Evolutionary conservation across 2,113 vertebrate species (phyloP), one percentile per base, ranked within the genome.

Genomic region (Vireo altiloquus): DNA sequence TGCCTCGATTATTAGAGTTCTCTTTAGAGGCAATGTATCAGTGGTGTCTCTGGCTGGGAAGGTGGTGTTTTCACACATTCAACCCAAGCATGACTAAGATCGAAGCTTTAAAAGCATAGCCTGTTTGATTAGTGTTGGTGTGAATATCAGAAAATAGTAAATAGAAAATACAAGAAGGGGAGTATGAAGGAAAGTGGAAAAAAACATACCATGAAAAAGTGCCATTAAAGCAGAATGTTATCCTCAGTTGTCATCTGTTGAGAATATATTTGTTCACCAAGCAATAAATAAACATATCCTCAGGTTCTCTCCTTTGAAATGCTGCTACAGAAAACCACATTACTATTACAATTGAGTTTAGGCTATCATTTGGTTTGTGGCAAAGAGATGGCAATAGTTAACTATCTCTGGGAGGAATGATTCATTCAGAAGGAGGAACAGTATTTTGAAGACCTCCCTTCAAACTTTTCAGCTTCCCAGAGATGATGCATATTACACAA

Each of bases 181-280:
- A 93, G 56, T 91, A 92, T 56, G 76, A 95, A 92, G 86, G 23
- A 88, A 91, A 89, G 80, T 53, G 16, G 93, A 89, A 97, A 80
- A 96, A 96, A 78, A 7, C 54, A 81, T 53, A 54, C 57, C 63
- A 49, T 54, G 87, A 83, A 90, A 94, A 92, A n/a, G n/a, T 90
- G 64, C 69, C 69, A 65, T 87, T 94, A 87, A 91, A 89, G 78
- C 59, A 65, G 79, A 52, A 63, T 71, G 57, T 75, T 94, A 82
- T 56, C 82, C 31, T 60, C 59, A 87, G 87, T 74, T 97, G 92
- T 96, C 89, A 94, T 90, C 78, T 79, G 64, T 88, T 57, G 77
- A 93, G 92, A 93, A 96, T 95, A 90, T 93, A 98, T 96, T 94
- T 90, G 42, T 70, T 95, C 92, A 89, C 81, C 75, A 80, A 87